phyloP scores from a whole-genome alignment of 53 echinoderm and acorn worm genomes.

The Echinarachnius parma region DNA sequence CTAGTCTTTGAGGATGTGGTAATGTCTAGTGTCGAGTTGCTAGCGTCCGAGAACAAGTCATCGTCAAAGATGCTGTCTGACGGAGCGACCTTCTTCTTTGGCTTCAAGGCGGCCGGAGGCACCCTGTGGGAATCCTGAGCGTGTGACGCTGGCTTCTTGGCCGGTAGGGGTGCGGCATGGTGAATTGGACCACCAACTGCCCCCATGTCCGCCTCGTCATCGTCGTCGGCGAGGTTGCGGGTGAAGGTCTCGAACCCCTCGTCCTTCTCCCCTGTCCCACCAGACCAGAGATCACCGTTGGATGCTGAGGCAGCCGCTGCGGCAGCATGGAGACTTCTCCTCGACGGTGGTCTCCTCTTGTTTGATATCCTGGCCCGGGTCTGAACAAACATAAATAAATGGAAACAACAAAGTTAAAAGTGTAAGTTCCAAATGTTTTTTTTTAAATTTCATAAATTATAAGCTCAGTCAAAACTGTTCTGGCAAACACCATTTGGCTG shows the following conservation, averaged over 20 bases:
- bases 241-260: constrained; percentile 23
- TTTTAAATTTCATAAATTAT: too few relatives aligned
- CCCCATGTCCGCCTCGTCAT: constrained; percentile 36
- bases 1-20: not conserved
- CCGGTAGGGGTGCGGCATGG: not conserved
- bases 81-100: constrained; percentile 12
- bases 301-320: constrained; percentile 34
- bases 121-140: not conserved
- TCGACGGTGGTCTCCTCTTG: constrained; percentile 67
- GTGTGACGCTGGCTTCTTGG: constrained; percentile 13
- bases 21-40: not conserved
- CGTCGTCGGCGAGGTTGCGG: constrained; percentile 7
- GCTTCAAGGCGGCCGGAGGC: constrained; percentile 19
- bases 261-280: not conserved
- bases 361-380: constrained; percentile 38
- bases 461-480: too few relatives aligned
- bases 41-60: not conserved
- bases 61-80: not conserved
- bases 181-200: constrained; percentile 16
- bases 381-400: too few relatives aligned
- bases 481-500: too few relatives aligned
- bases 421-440: too few relatives aligned
- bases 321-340: constrained; percentile 41
- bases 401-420: too few relatives aligned
- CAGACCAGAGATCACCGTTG: too few relatives aligned